A percentile compares a stretch with the other conserved stretches of the same genome.
phyloP scores from a whole-genome alignment of 2,888 invertebrate genomes.

The Aporophyla lueneburgensis region DNA sequence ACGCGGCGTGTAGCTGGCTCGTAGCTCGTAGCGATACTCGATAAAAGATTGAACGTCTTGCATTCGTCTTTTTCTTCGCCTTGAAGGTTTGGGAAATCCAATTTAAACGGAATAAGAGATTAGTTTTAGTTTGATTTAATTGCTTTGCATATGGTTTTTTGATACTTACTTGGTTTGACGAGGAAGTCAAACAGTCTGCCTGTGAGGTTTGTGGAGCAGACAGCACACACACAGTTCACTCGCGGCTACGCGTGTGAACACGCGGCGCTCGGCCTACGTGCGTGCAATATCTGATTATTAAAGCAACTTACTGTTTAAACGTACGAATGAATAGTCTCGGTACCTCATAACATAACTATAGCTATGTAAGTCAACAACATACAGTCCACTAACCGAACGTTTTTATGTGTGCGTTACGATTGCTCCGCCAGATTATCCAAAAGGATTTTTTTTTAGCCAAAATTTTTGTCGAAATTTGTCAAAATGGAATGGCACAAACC shows the following conservation, averaged over 20 bases:
- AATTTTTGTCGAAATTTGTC: no score
- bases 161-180: not conserved
- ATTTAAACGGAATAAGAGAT: not conserved
- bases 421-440: no score
- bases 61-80: no score
- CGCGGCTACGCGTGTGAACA: not conserved
- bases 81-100: not conserved
- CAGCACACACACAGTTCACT: not conserved
- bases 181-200: not conserved
- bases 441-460: no score
- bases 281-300: not conserved
- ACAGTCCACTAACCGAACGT: no score
- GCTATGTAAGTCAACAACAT: no score
- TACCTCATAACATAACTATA: no score
- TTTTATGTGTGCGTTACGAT: no score
- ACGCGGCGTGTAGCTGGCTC: not conserved
- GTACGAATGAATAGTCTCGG: no score
- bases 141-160: not conserved
- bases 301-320: no score
- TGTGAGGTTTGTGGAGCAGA: not conserved
- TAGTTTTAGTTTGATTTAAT: not conserved
- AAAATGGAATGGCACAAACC: no score
- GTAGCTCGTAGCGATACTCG: no score
- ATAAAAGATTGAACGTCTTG: not conserved
- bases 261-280: not conserved